A percentile compares a stretch with the other conserved stretches of the same genome.
These are phyloP conservation scores for Diorhabda sublineata DNA, from an alignment of 1,140 invertebrate species.

Conservation along the genomic window DNA sequence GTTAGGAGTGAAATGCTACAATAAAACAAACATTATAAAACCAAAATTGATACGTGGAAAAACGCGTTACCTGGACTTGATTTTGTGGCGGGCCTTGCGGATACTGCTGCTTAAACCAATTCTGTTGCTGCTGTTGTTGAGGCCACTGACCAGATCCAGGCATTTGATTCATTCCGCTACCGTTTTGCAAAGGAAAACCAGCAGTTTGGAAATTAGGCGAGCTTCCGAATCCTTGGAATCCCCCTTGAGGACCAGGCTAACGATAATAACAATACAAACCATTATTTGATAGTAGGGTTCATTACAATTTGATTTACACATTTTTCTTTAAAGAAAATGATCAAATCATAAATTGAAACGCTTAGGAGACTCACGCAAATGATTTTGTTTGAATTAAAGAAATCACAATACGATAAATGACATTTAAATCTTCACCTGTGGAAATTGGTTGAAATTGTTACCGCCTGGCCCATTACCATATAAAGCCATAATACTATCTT, in stretches of 20 bases:
- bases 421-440: slow-evolving; percentile 12
- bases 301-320: no score
- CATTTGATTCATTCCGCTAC: neutral
- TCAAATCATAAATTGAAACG: no score
- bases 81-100: slow-evolving; percentile 19
- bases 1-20: slow-evolving; percentile 4
- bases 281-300: slow-evolving; percentile 14
- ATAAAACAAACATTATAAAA: neutral
- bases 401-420: no score
- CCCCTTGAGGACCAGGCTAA: slow-evolving; percentile 17
- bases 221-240: slow-evolving; percentile 29
- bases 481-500: slow-evolving; percentile 91
- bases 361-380: no score
- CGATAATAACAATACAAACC: slow-evolving; percentile 15
- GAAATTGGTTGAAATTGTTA: slow-evolving; percentile 35
- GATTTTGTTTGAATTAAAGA: no score
- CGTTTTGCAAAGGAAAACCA: slow-evolving; percentile 22
- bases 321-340: no score
- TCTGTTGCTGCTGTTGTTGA: neutral
- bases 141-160: slow-evolving; percentile 13
- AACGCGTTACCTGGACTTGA: neutral
- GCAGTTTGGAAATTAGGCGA: slow-evolving; percentile 25
- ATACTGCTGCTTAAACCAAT: slow-evolving; percentile 2
- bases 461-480: slow-evolving; percentile 65
- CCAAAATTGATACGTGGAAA: neutral